Evolutionary conservation across 1,140 invertebrate species (phyloP), one percentile per base, ranked within the genome.

Genomic region (Drusus annulatus): DNA sequence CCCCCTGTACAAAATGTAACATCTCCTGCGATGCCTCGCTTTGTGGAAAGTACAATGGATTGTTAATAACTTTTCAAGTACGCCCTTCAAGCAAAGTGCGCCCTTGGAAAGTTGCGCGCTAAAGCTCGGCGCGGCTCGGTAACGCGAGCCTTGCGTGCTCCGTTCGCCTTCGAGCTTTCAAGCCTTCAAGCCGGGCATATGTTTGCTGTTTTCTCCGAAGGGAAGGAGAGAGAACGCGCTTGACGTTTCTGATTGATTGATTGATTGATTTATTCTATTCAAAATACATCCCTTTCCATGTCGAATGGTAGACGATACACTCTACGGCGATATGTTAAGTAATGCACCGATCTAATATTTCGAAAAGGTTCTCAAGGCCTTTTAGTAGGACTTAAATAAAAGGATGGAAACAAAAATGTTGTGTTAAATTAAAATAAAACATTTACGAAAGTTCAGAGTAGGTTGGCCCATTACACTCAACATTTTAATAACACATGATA

Each of bases 11-110:
- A 78, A 65, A 80, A 78, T 65, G 81, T 78, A 82, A 74, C 81
- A 80, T 83, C 81, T 82, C 78, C 74, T 51, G 54, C 81, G 81
- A 71, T 78, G 74, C 62, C 56, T 23, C 23, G 80, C 80, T 82
- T 83, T 83, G 81, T 83, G 77, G 74, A 19, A 68, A 62, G 69
- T 74, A 83, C 81, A 83, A 83, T 83, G 76, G 81, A 83, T 83
- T 83, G 81, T 78, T 83, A 83, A 83, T 83, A 83, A 83, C 81
- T 83, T 83, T 83, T 83, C 81, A 78, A 83, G 81, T 83, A 71
- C 19, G 52, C 78, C 60, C 79, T 80, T 56, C 58, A 50, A 50
- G 45, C 19, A 21, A 63, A 74, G 23, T 51, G 54, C 74, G 52
- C 73, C 71, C 76, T 63, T 79, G 25, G 21, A 76, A 78, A 78